phyloP scores from a whole-genome alignment of 1,140 invertebrate genomes.

The Leucophenga varia region DNA sequence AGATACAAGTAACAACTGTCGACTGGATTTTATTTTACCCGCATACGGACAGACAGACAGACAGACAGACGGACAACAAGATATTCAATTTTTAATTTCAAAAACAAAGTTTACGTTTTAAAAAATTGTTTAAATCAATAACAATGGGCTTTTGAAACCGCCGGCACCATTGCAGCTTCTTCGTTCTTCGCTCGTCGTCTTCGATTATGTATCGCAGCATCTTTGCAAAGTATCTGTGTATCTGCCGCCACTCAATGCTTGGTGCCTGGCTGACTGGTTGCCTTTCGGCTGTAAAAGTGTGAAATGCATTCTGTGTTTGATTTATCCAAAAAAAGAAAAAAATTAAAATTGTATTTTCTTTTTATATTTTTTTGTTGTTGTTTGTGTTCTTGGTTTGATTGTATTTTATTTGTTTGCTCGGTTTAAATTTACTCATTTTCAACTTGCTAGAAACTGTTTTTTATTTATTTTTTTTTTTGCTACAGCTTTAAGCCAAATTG shows the following conservation, averaged over 20 bases:
- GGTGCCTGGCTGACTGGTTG: conserved; percentile 17
- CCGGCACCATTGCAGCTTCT: no score
- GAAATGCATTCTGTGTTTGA: conserved; percentile 27
- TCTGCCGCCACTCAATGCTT: background rate
- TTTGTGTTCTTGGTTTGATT: background rate
- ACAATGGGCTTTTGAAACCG: background rate
- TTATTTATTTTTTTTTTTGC: no score
- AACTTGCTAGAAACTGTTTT: no score
- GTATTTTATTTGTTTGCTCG: conserved; percentile 29
- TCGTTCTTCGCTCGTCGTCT: no score
- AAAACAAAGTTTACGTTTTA: conserved; percentile 49
- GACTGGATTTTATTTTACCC: no score
- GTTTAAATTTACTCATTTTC: conserved; percentile 35
- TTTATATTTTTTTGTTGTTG: background rate
- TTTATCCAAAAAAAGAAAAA: no score
- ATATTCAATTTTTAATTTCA: conserved; percentile 40
- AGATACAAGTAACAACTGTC: no score
- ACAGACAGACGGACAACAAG: no score
- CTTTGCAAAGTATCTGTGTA: no score
- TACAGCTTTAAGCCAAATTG: no score
- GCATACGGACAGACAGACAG: no score
- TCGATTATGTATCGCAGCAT: no score
- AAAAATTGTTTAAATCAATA: conserved; percentile 45
- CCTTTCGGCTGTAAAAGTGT: conserved; percentile 47
- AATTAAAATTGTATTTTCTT: background rate